Evolutionary conservation across 2,888 invertebrate genomes (phyloP).

Genomic region (Rhagium mordax): DNA sequence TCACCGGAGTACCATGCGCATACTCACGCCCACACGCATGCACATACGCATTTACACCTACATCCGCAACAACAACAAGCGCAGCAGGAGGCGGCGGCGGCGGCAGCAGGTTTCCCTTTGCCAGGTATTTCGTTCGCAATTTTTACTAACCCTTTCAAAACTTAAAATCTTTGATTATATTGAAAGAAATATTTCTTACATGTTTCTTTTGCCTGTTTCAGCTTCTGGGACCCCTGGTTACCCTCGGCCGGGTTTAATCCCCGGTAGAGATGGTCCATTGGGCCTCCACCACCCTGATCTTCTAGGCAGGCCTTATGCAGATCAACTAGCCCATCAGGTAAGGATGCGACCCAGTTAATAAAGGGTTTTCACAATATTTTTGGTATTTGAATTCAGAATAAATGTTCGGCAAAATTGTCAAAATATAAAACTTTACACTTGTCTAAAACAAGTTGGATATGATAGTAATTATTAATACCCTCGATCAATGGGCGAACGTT

Average conservation of each 20-base stretch:
- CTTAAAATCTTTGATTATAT: too few species aligned
- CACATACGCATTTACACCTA: slow-evolving; percentile 91
- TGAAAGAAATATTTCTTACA: too few species aligned
- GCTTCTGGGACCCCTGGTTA: slow-evolving; percentile 74
- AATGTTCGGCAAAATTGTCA: background rate
- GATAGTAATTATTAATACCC: too few species aligned
- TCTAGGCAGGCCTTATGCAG: slow-evolving; percentile 85
- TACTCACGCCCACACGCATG: slow-evolving; percentile 92
- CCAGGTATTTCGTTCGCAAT: too few species aligned
- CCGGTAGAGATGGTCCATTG: slow-evolving; percentile 75
- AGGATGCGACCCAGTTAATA: slow-evolving; percentile 36
- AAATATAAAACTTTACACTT: background rate
- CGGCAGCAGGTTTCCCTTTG: slow-evolving; percentile 73
- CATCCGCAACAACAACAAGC: slow-evolving; percentile 86
- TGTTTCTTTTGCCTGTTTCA: slow-evolving; percentile 47
- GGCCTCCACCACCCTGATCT: slow-evolving; percentile 85
- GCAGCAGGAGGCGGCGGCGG: slow-evolving; percentile 75
- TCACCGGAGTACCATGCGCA: slow-evolving; percentile 93
- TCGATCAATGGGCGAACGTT: background rate
- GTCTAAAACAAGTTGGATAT: too few species aligned
- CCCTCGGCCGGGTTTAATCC: slow-evolving; percentile 76
- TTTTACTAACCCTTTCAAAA: too few species aligned
- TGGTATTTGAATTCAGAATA: background rate
- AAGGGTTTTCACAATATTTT: background rate
- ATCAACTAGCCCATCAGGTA: slow-evolving; percentile 84